These are phyloP conservation scores for Bubalus kerabau DNA, from an alignment of 2,113 vertebrate species.

Conservation along the genomic window DNA sequence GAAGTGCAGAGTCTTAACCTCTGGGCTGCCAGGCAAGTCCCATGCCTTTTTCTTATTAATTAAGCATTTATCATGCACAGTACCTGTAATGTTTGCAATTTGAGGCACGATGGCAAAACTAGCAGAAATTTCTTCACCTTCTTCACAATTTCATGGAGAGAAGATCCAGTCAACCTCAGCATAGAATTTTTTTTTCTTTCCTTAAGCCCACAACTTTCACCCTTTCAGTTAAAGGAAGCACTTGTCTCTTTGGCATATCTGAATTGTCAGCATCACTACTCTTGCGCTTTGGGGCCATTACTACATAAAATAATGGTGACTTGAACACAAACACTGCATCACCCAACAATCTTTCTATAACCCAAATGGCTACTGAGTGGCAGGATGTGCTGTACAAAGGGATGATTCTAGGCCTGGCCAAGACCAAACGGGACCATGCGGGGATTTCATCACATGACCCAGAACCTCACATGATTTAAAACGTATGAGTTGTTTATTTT, in stretches of 20 bases:
- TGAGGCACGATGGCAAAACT: neutral
- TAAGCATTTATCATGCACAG: neutral
- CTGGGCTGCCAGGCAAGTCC: neutral
- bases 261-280: neutral
- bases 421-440: accelerated
- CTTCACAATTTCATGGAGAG: neutral
- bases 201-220: neutral
- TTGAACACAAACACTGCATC: neutral
- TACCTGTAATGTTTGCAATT: neutral
- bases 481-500: neutral
- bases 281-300: neutral
- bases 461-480: neutral
- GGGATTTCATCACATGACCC: neutral
- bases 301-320: neutral
- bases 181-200: neutral
- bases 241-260: neutral
- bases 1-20: neutral
- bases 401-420: neutral
- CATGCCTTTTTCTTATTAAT: neutral
- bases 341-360: neutral
- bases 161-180: neutral
- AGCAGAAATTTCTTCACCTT: neutral
- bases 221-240: neutral
- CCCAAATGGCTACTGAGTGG: neutral
- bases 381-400: neutral